Evolutionary conservation across 2,113 vertebrate genomes (phyloP).

Genomic region (Microcebus jonahi): DNA sequence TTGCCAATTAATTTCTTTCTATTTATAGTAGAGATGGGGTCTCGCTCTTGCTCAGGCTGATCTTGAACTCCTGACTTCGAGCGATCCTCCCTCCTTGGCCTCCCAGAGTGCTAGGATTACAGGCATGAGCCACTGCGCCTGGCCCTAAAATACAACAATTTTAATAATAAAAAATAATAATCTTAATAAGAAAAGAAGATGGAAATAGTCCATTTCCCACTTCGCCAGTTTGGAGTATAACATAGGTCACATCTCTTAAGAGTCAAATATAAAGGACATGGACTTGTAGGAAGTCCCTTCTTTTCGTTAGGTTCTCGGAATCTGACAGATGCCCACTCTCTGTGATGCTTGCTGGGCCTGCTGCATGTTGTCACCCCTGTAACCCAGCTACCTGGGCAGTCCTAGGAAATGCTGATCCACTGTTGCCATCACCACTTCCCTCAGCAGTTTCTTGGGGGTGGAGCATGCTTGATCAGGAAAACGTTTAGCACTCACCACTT

Average conservation of each 20-base stretch:
- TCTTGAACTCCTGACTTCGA: too few species aligned
- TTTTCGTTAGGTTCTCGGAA: background rate
- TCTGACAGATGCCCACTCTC: background rate
- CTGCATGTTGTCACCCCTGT: background rate
- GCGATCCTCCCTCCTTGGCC: too few species aligned
- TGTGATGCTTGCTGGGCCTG: background rate
- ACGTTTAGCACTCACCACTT: background rate
- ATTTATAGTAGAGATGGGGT: too few species aligned
- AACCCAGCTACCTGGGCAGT: background rate
- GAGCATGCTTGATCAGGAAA: background rate
- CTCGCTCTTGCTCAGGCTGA: too few species aligned
- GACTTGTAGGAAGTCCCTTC: background rate
- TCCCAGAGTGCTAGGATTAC: too few species aligned
- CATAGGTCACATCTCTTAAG: background rate
- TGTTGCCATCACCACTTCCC: background rate
- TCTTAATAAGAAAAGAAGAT: background rate
- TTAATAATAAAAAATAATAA: background rate
- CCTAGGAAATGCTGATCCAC: background rate
- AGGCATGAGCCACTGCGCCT: too few species aligned
- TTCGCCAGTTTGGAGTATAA: background rate
- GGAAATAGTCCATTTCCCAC: background rate
- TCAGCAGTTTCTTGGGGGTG: background rate
- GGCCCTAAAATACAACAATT: slow-evolving; percentile 10
- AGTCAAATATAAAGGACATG: background rate
- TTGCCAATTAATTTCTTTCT: too few species aligned